phyloP scores from a whole-genome alignment of 2,113 vertebrate species.

The Antechinus stuartii region DNA sequence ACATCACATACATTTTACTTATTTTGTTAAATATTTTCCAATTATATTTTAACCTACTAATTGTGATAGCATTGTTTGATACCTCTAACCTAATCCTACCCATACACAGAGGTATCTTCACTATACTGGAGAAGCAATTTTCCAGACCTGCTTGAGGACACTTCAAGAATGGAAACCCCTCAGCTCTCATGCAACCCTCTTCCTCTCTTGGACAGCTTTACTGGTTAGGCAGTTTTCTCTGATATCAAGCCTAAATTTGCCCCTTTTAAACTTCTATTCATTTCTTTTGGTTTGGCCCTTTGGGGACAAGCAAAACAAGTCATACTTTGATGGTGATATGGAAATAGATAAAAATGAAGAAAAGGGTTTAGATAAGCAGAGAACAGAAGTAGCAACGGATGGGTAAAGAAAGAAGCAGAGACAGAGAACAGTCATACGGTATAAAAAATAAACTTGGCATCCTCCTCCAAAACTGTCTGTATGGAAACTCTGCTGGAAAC shows the following conservation, averaged over 20 bases:
- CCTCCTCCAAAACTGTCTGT: background rate
- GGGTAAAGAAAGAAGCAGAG: too few species aligned
- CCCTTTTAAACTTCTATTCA: background rate
- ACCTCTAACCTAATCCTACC: background rate
- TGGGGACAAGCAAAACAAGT: background rate
- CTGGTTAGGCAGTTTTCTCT: background rate
- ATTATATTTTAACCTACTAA: too few species aligned
- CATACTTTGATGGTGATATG: background rate
- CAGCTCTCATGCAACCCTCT: background rate
- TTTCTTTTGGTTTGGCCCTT: background rate
- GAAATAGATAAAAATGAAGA: background rate
- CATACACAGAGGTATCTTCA: background rate
- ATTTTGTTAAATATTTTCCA: too few species aligned
- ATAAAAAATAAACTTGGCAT: background rate
- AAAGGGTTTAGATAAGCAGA: background rate
- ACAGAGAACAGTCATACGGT: background rate
- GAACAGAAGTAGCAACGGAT: background rate
- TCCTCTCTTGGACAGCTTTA: background rate
- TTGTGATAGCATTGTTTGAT: too few species aligned
- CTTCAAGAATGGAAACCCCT: background rate
- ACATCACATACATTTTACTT: too few species aligned
- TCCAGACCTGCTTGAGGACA: background rate
- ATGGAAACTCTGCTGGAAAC: background rate
- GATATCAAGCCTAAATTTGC: background rate
- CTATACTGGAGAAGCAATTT: background rate